Percentiles rank a stretch among this genome's conserved stretches.
These are phyloP conservation scores for Trichopoda pennipes DNA, from an alignment of 2,888 invertebrate genomes.

Conservation along the genomic window DNA sequence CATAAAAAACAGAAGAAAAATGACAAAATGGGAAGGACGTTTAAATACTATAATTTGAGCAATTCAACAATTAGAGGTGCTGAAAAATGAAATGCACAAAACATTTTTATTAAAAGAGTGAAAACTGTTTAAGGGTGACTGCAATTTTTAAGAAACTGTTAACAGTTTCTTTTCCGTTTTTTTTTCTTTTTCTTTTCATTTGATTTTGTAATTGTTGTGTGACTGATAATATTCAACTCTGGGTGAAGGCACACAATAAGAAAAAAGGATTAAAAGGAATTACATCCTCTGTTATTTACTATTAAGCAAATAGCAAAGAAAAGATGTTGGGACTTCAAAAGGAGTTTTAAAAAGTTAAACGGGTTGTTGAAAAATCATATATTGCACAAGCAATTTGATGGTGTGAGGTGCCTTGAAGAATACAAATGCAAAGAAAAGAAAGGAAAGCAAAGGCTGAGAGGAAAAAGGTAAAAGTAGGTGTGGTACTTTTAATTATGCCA, in stretches of 20 bases:
- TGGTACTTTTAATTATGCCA: slow-evolving; percentile 75
- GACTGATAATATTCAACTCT: slow-evolving; percentile 11
- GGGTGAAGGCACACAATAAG: slow-evolving; percentile 6
- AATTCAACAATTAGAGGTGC: slow-evolving; percentile 60
- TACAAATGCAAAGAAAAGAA: slow-evolving; percentile 1
- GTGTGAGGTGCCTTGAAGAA: slow-evolving; percentile 7
- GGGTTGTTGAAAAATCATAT: slow-evolving; percentile 33
- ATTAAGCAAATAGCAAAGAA: neutral
- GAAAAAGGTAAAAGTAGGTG: slow-evolving; percentile 72
- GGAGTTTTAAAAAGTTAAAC: slow-evolving; percentile 43
- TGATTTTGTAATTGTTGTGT: slow-evolving; percentile 29
- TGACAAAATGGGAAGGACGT: slow-evolving; percentile 40
- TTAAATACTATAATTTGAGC: slow-evolving; percentile 59
- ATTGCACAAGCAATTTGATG: slow-evolving; percentile 29
- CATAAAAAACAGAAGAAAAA: neutral
- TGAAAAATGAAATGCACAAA: slow-evolving; percentile 42
- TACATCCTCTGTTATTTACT: slow-evolving; percentile 5
- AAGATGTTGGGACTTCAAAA: neutral
- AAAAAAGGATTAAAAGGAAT: slow-evolving; percentile 56
- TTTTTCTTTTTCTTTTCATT: neutral
- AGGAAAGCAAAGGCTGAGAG: neutral
- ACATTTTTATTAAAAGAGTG: slow-evolving; percentile 8
- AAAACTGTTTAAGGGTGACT: slow-evolving; percentile 23
- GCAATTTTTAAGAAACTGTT: slow-evolving; percentile 1
- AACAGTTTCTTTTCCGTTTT: neutral